Base-by-base conservation (phyloP, 1,140 invertebrate species). In the Drosophila mauritiana region DNA sequence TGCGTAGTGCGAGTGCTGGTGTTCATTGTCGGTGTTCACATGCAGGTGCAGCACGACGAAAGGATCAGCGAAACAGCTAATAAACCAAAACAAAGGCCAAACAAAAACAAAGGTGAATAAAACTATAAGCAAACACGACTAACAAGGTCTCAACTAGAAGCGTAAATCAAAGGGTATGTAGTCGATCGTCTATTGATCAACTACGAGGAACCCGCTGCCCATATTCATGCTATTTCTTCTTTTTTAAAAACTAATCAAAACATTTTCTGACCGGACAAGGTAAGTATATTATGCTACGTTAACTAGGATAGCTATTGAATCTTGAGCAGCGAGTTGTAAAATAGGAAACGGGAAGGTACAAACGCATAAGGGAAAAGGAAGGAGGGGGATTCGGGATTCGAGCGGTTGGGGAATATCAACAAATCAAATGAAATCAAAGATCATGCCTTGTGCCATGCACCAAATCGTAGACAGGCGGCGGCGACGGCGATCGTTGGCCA, bases 401-500 rank as follows among this genome's bases (percentile, higher is more conserved):
- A 13, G 45, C 22, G 22, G 25, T 25, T 27, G 3, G 45, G 49
- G 34, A 54, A 78, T 40, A 43, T 59, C 12, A 55, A 80, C 59
- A 56, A 57, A 62, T 40, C 43, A 82, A 72, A 86, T 78, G 64
- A 86, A 91, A 82, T 90, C 58, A 91, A 91, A 90, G 80, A 62
- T 90, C 92, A 92, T 92, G 92, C 92, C 92, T 92, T 91, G 88
- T 91, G 90, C 90, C 91, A 92, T 92, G 92, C 92, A 92, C 92
- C 92, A 92, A 82, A 90, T 92, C 91, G 91, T 92, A 92, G 77
- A 83, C 90, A 58, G 92, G 92, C 85, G 92, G 92, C 64, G 92
- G 92, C 67, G 91, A 91, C 79, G 92, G 84, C 58, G 86, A 82
- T 48, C 84, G 76, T 31, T 74, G 80, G 40, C 80, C 59, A 55